phyloP scores from a whole-genome alignment of 2,113 vertebrate genomes.

The Percopsis transmontana region DNA sequence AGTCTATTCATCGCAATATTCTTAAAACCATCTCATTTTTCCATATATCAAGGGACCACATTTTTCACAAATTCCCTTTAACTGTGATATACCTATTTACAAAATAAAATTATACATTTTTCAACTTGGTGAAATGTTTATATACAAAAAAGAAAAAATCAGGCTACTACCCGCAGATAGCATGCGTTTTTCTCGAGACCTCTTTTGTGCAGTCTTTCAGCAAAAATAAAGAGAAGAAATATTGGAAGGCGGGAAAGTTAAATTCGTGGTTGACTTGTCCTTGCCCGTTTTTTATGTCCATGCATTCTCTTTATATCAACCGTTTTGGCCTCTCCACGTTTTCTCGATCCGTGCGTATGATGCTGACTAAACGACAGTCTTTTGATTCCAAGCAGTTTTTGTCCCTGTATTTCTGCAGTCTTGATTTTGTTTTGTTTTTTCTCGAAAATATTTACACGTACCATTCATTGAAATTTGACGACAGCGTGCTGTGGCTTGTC shows the following conservation, averaged over 20 bases:
- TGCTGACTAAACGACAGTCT: constrained; percentile 82
- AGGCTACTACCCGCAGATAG: constrained; percentile 83
- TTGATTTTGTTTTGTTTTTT: constrained; percentile 68
- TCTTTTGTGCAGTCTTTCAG: constrained; percentile 83
- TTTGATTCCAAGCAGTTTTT: constrained; percentile 77
- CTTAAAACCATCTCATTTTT: constrained; percentile 80
- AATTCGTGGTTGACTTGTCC: constrained; percentile 77
- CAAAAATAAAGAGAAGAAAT: constrained; percentile 71
- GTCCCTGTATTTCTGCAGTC: constrained; percentile 79
- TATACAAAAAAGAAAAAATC: constrained; percentile 87
- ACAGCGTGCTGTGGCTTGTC: constrained; percentile 96
- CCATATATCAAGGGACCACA: constrained; percentile 96
- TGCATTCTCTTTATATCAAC: constrained; percentile 76
- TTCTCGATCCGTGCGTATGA: constrained; percentile 83
- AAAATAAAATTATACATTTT: constrained; percentile 97
- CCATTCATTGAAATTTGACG: constrained; percentile 99
- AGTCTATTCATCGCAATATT: constrained; percentile 95
- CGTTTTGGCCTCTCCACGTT: constrained; percentile 74
- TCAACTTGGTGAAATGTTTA: constrained; percentile 90
- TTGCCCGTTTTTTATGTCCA: constrained; percentile 78
- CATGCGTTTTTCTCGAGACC: constrained; percentile 83
- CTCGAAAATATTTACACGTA: constrained; percentile 95
- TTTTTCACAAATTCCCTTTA: constrained; percentile 90
- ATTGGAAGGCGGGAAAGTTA: constrained; percentile 57
- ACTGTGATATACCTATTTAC: constrained; percentile 96